Percentiles rank a stretch among this genome's conserved stretches.
phyloP scores from a whole-genome alignment of 1,140 invertebrate genomes.

The Thaumetopoea pityocampa region DNA sequence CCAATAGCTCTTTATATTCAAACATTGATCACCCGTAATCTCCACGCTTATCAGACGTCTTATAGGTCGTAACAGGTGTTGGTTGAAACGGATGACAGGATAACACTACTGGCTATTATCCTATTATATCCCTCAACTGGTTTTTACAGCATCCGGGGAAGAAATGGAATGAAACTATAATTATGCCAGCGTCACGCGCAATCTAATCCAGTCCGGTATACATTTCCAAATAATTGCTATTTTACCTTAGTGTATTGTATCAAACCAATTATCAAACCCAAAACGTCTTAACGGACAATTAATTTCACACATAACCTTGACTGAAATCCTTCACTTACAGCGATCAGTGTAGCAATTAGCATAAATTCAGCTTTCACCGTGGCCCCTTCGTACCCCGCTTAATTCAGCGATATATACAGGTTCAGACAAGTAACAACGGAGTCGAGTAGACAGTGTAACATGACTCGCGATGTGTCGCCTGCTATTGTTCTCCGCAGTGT shows the following conservation, averaged over 20 bases:
- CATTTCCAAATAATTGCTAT: background rate
- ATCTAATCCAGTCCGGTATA: background rate
- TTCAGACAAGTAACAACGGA: conserved; percentile 7
- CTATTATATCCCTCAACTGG: too few relatives aligned
- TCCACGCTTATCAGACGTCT: too few relatives aligned
- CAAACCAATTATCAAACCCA: background rate
- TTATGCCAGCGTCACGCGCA: too few relatives aligned
- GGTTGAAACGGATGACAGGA: too few relatives aligned
- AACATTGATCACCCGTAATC: too few relatives aligned
- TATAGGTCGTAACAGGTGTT: too few relatives aligned
- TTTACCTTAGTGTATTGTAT: background rate
- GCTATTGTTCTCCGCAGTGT: conserved; percentile 16
- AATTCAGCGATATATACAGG: conserved; percentile 3
- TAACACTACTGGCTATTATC: too few relatives aligned
- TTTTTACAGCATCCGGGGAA: too few relatives aligned
- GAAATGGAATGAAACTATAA: too few relatives aligned
- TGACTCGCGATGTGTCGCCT: conserved; percentile 3
- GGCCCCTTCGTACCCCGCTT: conserved; percentile 2
- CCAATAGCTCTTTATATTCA: too few relatives aligned
- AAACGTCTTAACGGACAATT: background rate
- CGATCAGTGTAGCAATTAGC: conserved; percentile 6
- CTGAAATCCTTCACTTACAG: conserved; percentile 9
- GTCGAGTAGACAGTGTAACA: background rate
- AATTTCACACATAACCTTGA: conserved; percentile 6
- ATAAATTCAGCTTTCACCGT: conserved; percentile 4